Evolutionary conservation across 2,797 vertebrate species (phyloP).

Genomic region (Rhinella marina): DNA sequence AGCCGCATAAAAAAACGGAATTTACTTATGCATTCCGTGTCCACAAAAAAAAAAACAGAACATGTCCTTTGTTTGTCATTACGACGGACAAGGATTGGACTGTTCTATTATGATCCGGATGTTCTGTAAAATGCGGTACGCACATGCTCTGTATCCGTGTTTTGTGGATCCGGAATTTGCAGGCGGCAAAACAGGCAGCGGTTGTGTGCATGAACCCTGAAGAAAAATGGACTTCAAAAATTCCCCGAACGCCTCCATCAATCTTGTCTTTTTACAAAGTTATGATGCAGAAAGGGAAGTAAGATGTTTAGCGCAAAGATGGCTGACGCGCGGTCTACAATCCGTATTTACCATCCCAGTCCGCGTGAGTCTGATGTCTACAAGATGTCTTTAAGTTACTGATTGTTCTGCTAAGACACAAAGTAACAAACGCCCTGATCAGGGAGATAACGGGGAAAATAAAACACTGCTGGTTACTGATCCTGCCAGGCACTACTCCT

Average conservation of each 20-base stretch:
- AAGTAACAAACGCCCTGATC: neutral
- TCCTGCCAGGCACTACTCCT: neutral
- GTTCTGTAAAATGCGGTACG: no score
- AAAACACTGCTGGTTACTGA: neutral
- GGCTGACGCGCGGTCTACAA: neutral
- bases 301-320: neutral
- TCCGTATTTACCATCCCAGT: neutral
- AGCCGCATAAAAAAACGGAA: no score
- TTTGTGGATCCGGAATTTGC: no score
- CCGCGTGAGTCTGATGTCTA: neutral
- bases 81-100: no score
- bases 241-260: neutral
- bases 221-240: no score
- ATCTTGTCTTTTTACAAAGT: neutral
- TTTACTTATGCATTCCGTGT: no score
- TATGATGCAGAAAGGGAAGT: neutral
- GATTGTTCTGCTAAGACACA: neutral
- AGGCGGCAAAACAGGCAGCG: no score
- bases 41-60: no score
- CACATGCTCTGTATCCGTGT: no score
- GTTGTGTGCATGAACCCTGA: no score
- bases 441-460: neutral
- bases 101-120: no score
- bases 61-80: no score
- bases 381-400: neutral